Evolutionary conservation across 2,888 invertebrate species (phyloP), one percentile per base, ranked within the genome.

Genomic region (Eilema depressum): DNA sequence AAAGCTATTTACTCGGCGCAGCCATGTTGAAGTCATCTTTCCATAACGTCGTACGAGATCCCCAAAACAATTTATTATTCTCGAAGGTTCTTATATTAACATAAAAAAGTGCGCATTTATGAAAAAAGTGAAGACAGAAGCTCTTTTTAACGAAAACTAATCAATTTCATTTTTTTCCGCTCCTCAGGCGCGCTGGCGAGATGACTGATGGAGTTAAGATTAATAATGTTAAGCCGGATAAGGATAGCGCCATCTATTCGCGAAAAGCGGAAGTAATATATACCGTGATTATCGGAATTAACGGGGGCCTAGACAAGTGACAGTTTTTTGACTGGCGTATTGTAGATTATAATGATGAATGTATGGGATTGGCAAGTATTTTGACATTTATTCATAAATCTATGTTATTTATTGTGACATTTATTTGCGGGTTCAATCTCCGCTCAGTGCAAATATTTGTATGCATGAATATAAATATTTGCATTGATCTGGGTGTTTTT

Each of bases 161-260:
- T 75, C 69, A 70, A 69, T 77, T 77, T 77, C 66, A 64, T 77
- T 73, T 72, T 56, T 41, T 61, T 12, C 25, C 69, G 63, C 70
- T 53, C 37, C 70, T 65, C 23, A 23, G 25, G 26, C 23, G 41
- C 30, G 20, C 12, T 56, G 47, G 20, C 60, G 20, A 4, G 33
- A 41, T 69, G 33, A 12, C 47, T 69, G 41, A 47, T 62, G 56
- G 62, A 67, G 68, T 41, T 65, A 69, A 73, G 60, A 75, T 81
- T 74, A 72, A 74, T 77, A 77, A 74, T 74, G 65, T 70, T 68
- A 74, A 69, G 67, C 47, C 28, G n/a, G 11, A 23, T 33, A 26
- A 53, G 53, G 53, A 53, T 53, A 53, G n/a, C 53, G 53, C n/a
- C 53, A 53, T 53, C 53, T 53, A 53, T 53, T 53, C 10, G 10